Conservation (phyloP, 1,140 invertebrate genomes). For the Mactra quadrangularis region DNA sequence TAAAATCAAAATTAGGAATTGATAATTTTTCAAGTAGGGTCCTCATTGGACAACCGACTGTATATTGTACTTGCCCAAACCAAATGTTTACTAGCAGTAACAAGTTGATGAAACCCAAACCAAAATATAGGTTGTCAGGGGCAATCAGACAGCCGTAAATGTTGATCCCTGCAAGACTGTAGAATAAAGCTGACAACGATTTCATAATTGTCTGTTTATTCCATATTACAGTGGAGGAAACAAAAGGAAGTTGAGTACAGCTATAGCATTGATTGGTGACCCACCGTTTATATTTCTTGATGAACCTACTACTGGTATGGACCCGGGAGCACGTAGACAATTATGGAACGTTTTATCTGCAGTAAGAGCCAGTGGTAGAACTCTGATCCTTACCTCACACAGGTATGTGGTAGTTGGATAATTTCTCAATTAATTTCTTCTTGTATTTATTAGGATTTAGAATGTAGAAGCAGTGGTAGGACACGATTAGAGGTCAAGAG, state of each 20-base stretch:
- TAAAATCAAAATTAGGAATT: too few species aligned
- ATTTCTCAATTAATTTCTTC: too few species aligned
- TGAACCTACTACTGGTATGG: slow-evolving; percentile 85
- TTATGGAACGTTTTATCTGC: slow-evolving; percentile 83
- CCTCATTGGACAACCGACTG: too few species aligned
- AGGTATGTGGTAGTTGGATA: slow-evolving; percentile 71
- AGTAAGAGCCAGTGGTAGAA: slow-evolving; percentile 78
- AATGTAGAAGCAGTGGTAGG: not conserved
- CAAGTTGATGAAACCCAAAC: too few species aligned
- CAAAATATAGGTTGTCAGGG: too few species aligned
- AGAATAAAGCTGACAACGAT: too few species aligned
- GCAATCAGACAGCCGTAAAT: too few species aligned
- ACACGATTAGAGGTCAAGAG: not conserved
- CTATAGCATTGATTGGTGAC: slow-evolving; percentile 91
- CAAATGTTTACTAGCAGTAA: too few species aligned
- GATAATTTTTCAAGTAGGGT: too few species aligned
- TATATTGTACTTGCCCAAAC: too few species aligned
- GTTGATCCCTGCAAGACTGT: too few species aligned
- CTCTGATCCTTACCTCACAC: slow-evolving; percentile 82
- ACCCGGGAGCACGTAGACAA: slow-evolving; percentile 83
- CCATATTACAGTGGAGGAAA: slow-evolving; percentile 90
- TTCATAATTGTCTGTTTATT: too few species aligned
- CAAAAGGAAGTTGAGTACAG: slow-evolving; percentile 97
- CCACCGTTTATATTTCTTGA: slow-evolving; percentile 84
- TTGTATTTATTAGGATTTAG: not conserved